Evolutionary conservation across 2,888 invertebrate species (phyloP).

Genomic region (Steromphala cineraria): DNA sequence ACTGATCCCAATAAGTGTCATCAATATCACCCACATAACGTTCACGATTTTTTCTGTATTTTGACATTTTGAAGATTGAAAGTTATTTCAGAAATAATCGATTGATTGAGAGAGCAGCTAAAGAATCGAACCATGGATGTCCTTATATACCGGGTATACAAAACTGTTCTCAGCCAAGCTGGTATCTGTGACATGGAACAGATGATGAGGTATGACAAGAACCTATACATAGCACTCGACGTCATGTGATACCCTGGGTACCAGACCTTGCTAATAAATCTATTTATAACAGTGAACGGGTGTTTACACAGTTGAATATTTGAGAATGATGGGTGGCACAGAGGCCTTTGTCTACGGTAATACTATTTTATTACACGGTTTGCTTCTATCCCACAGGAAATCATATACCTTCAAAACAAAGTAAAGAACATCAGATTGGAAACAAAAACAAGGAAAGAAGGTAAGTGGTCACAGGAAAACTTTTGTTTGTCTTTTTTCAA

Average conservation of each 20-base stretch:
- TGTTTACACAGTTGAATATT: too few relatives aligned
- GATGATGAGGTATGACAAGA: not conserved
- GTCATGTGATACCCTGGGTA: not conserved
- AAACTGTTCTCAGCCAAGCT: not conserved
- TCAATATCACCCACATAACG: conserved; percentile 23
- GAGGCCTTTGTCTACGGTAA: too few relatives aligned
- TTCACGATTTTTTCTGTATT: conserved; percentile 11
- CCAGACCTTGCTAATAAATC: not conserved
- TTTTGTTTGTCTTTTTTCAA: too few relatives aligned
- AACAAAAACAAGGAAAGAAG: too few relatives aligned
- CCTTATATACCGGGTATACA: not conserved
- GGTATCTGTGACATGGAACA: conserved; percentile 17
- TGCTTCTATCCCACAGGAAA: too few relatives aligned
- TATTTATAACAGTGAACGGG: too few relatives aligned
- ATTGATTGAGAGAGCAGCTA: not conserved
- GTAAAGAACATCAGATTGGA: too few relatives aligned
- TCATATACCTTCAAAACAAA: too few relatives aligned
- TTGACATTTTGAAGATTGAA: not conserved
- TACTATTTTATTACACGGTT: too few relatives aligned
- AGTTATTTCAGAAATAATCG: too few relatives aligned
- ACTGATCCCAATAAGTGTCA: conserved; percentile 19
- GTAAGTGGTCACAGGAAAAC: too few relatives aligned
- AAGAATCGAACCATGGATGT: not conserved
- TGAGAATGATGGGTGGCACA: too few relatives aligned
- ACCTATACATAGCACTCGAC: not conserved